Percentiles rank a stretch among this genome's conserved stretches.
Evolutionary conservation across 2,888 invertebrate species (phyloP).

Genomic region (Ophion slaviceki): DNA sequence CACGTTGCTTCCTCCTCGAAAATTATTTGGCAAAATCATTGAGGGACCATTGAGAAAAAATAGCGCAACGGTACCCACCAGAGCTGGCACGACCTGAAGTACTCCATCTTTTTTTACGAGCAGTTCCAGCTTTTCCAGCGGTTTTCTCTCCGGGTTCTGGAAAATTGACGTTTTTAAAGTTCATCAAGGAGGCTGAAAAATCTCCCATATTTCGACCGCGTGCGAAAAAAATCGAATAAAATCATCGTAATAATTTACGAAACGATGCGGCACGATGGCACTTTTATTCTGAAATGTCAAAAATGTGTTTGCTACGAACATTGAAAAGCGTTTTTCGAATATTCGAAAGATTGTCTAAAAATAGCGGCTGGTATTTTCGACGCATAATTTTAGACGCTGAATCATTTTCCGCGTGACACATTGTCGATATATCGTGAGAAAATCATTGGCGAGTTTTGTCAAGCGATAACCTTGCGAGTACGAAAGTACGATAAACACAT

Average conservation of each 20-base stretch:
- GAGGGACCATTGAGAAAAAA: not conserved
- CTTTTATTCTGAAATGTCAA: not conserved
- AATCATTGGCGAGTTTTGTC: not conserved
- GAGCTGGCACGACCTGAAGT: constrained; percentile 85
- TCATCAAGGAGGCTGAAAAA: not conserved
- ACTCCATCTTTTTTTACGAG: constrained; percentile 85
- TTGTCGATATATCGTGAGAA: not conserved
- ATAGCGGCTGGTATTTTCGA: too few species aligned
- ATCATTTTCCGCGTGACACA: not conserved
- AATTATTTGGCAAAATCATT: not conserved
- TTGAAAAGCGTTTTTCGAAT: not conserved
- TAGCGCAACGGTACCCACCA: constrained; percentile 82
- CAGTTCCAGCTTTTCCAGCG: constrained; percentile 83
- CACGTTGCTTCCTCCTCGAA: too few species aligned
- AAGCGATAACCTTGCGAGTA: not conserved
- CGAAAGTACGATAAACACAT: not conserved
- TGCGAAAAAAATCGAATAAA: not conserved
- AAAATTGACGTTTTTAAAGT: not conserved
- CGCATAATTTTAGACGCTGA: not conserved
- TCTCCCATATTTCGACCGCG: not conserved
- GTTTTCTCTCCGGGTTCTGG: constrained; percentile 77
- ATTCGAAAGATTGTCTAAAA: not conserved
- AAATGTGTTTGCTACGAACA: not conserved
- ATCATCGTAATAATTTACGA: not conserved
- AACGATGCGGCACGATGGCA: not conserved